A percentile compares a stretch with the other conserved stretches of the same genome.
Conservation (phyloP, 2,113 vertebrate species). For the Sialia sialis region DNA sequence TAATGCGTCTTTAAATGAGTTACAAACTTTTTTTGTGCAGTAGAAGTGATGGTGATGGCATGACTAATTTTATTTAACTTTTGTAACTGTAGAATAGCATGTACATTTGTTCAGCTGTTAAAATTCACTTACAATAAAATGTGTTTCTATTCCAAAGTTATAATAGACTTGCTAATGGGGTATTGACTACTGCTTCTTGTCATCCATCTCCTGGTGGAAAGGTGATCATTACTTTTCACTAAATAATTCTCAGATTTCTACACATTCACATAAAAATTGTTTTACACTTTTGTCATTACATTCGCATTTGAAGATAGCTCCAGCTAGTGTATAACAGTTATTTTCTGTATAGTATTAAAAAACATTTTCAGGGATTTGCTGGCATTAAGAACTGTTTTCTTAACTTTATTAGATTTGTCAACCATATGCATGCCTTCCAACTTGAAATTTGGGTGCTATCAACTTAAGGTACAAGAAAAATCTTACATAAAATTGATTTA, state of each 20-base stretch:
- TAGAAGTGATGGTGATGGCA: not conserved
- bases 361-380: not conserved
- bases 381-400: not conserved
- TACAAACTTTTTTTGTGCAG: not conserved
- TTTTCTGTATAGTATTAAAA: not conserved
- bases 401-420: not conserved
- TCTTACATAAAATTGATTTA: not conserved
- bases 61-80: conserved; percentile 53
- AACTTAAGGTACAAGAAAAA: not conserved
- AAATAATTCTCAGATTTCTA: conserved; percentile 50
- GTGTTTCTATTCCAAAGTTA: conserved; percentile 41
- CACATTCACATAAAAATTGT: conserved; percentile 18
- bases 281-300: conserved; percentile 41
- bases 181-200: conserved; percentile 64
- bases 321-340: not conserved
- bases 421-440: not conserved
- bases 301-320: not conserved
- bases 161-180: conserved; percentile 65
- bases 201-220: conserved; percentile 42
- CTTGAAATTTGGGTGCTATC: not conserved
- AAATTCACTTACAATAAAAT: conserved; percentile 56
- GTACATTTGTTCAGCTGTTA: conserved; percentile 41
- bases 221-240: conserved; percentile 50
- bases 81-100: not conserved
- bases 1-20: conserved; percentile 6